Conservation (phyloP, 2,797 vertebrate genomes). For the Huso huso region DNA sequence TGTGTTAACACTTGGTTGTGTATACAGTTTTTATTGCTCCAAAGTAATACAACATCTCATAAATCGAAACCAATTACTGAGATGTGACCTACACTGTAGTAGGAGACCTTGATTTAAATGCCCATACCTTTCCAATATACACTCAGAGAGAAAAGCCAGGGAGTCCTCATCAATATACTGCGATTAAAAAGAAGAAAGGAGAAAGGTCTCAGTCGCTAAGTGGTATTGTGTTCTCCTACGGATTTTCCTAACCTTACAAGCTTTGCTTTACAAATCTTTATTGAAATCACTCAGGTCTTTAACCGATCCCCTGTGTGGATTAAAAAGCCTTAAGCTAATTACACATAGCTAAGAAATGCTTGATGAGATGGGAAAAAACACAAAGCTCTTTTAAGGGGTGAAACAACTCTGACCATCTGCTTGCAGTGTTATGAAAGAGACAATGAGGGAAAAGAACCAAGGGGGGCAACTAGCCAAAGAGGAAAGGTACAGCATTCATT, state of each 20-base stretch:
- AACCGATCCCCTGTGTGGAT: conserved; percentile 53
- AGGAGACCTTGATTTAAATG: conserved; percentile 46
- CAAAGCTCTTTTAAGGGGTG: conserved; percentile 59
- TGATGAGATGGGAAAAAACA: conserved; percentile 72
- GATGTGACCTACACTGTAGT: conserved; percentile 44
- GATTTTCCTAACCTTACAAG: conserved; percentile 55
- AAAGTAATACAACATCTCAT: conserved; percentile 50
- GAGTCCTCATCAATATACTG: conserved; percentile 57
- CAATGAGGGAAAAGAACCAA: conserved; percentile 32
- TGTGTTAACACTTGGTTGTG: conserved; percentile 42
- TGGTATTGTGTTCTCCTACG: conserved; percentile 49
- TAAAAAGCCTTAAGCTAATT: conserved; percentile 75
- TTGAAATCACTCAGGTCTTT: conserved; percentile 57
- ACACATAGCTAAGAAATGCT: conserved; percentile 62
- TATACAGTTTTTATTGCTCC: conserved; percentile 47
- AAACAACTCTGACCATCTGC: conserved; percentile 74
- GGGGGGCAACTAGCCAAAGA: conserved; percentile 23
- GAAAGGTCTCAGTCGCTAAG: conserved; percentile 44
- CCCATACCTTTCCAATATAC: conserved; percentile 38
- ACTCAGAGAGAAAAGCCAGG: conserved; percentile 44
- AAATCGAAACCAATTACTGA: conserved; percentile 67
- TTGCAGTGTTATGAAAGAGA: conserved; percentile 38
- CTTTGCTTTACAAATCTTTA: conserved; percentile 54
- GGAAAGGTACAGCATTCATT: conserved; percentile 42
- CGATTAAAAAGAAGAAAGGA: conserved; percentile 48